phyloP scores from a whole-genome alignment of 2,797 vertebrate genomes.

The Saxicola maurus region DNA sequence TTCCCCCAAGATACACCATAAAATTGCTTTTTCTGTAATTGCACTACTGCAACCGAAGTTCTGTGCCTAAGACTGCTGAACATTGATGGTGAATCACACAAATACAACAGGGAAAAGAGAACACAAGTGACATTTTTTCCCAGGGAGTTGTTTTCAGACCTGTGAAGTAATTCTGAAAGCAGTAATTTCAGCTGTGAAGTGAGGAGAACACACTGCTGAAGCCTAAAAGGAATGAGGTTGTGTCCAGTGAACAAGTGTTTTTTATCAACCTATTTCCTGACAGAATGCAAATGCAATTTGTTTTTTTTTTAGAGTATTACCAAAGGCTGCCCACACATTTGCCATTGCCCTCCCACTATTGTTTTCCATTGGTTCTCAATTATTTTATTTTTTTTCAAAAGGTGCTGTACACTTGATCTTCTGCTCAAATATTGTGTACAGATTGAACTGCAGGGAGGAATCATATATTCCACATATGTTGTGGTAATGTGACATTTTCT shows the following conservation, averaged over 20 bases:
- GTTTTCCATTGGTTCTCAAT: background rate
- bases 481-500: background rate
- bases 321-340: background rate
- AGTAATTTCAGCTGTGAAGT: background rate
- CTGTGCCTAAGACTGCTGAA: background rate
- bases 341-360: background rate
- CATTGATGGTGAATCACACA: background rate
- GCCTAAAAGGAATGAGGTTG: background rate
- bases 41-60: background rate
- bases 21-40: background rate
- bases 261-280: background rate
- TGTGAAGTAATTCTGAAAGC: background rate
- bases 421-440: background rate
- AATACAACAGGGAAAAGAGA: background rate
- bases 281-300: background rate
- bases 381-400: background rate
- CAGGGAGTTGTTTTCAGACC: background rate
- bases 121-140: background rate
- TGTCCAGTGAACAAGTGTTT: background rate
- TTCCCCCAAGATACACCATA: background rate
- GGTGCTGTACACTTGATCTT: background rate
- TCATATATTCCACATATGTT: background rate
- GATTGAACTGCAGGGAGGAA: background rate
- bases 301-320: background rate
- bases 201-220: background rate